Percentiles rank a stretch among this genome's conserved stretches.
Evolutionary conservation across 2,888 invertebrate species (phyloP).

Genomic region (Drosophila paracracens): DNA sequence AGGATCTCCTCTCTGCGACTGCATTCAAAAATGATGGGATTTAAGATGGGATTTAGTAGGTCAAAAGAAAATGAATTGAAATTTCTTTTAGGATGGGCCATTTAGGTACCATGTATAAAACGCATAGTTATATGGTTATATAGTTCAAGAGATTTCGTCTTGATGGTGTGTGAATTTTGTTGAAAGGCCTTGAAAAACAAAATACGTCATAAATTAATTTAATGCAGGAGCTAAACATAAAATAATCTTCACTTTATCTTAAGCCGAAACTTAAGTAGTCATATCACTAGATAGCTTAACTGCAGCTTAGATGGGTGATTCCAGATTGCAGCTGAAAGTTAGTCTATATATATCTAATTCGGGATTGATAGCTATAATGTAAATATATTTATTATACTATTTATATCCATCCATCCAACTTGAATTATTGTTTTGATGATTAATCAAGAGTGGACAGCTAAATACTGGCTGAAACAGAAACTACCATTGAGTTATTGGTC

Average conservation of each 20-base stretch:
- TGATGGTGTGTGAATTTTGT: neutral
- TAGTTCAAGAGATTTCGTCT: neutral
- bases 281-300: neutral
- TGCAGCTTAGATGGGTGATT: neutral
- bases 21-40: too few relatives aligned
- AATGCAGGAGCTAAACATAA: neutral
- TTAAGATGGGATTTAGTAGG: neutral
- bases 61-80: neutral
- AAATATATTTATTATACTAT: neutral
- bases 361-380: neutral
- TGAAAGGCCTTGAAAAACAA: neutral
- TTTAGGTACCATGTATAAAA: neutral
- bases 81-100: neutral
- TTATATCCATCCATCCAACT: neutral
- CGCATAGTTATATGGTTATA: neutral
- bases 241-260: neutral
- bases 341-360: neutral
- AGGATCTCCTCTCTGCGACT: neutral
- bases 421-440: neutral
- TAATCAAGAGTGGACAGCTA: neutral
- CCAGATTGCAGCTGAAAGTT: neutral
- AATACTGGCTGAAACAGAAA: neutral
- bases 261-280: neutral
- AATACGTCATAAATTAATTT: neutral
- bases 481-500: slow-evolving; percentile 10